Percentiles rank a stretch among this genome's conserved stretches.
phyloP scores from a whole-genome alignment of 2,888 invertebrate species.

The Flexamia atlantica region DNA sequence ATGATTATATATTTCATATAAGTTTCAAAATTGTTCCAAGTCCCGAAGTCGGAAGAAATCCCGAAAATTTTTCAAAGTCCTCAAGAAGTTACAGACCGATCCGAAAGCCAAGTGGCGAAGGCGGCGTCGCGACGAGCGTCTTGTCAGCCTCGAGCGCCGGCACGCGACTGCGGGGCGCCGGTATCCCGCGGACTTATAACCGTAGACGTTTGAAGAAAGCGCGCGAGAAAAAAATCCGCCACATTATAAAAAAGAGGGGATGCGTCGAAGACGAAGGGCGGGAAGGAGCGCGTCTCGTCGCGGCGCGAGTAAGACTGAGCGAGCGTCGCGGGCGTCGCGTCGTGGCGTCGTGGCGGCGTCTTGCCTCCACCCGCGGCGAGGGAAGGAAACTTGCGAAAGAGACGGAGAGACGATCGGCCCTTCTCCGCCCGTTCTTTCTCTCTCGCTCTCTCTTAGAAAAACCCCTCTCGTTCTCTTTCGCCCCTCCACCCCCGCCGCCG shows the following conservation, averaged over 20 bases:
- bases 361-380: slow-evolving; percentile 56
- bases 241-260: slow-evolving; percentile 63
- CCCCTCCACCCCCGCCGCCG: slow-evolving; percentile 63
- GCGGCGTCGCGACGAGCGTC: slow-evolving; percentile 36
- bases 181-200: slow-evolving; percentile 62
- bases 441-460: slow-evolving; percentile 69
- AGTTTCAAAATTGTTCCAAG: slow-evolving; percentile 1
- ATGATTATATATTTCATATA: background rate
- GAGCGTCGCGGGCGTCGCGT: slow-evolving; percentile 59
- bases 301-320: slow-evolving; percentile 65
- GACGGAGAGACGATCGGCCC: slow-evolving; percentile 63
- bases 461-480: slow-evolving; percentile 65
- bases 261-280: slow-evolving; percentile 59
- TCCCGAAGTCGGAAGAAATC: background rate
- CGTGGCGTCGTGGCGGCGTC: slow-evolving; percentile 59
- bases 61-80: slow-evolving; percentile 35
- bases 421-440: slow-evolving; percentile 63
- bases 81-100: background rate
- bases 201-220: slow-evolving; percentile 63
- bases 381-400: slow-evolving; percentile 63
- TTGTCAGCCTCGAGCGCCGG: slow-evolving; percentile 70
- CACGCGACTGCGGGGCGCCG: slow-evolving; percentile 75
- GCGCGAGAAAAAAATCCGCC: slow-evolving; percentile 66
- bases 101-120: slow-evolving; percentile 40
- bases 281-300: slow-evolving; percentile 63